Percentiles rank a stretch among this genome's conserved stretches.
phyloP scores from a whole-genome alignment of 2,113 vertebrate genomes.

The Amblyornis subalaris region DNA sequence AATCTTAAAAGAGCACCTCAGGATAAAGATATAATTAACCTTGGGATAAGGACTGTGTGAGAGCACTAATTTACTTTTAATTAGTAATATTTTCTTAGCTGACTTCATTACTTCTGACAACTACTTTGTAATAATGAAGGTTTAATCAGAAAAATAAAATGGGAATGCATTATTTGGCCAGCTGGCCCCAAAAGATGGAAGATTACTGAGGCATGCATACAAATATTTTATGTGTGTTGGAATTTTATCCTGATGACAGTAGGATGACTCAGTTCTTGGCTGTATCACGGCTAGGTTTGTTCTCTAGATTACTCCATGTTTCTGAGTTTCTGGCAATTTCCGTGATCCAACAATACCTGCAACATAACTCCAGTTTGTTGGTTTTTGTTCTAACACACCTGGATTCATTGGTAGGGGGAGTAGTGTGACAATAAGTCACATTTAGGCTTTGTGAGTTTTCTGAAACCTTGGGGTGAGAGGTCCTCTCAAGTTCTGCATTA shows the following conservation, averaged over 20 bases:
- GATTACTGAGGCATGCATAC: background rate
- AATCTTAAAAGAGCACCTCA: background rate
- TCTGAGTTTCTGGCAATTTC: background rate
- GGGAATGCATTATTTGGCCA: background rate
- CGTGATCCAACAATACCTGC: background rate
- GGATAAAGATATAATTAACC: background rate
- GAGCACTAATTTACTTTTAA: background rate
- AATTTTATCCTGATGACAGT: background rate
- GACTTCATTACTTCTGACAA: background rate
- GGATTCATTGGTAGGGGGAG: background rate
- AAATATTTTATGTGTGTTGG: accelerated
- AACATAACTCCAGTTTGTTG: background rate
- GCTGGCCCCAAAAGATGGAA: background rate
- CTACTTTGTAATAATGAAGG: background rate
- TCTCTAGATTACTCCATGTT: background rate
- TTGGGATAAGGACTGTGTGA: background rate
- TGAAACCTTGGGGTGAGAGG: background rate
- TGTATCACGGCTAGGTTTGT: background rate
- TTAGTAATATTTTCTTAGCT: background rate
- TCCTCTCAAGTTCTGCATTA: background rate
- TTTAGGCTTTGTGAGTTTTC: background rate
- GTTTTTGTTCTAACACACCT: background rate
- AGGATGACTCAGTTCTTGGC: background rate
- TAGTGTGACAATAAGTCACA: background rate
- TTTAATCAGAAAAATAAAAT: background rate